Conservation (phyloP, 2,113 vertebrate genomes). For the Chaetura pelagica region DNA sequence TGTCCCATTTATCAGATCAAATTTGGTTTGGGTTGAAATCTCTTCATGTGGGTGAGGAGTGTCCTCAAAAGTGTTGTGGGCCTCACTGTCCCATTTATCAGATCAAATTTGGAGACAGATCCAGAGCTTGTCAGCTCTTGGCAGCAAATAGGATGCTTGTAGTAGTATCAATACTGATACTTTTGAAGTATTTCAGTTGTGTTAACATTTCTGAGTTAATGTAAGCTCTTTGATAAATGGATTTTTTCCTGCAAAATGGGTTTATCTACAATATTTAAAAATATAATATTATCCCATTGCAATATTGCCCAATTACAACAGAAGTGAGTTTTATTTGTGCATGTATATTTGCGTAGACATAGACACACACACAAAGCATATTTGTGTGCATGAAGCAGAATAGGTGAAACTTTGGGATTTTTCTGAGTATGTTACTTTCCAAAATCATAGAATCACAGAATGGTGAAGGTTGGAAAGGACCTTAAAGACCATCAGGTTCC, state of each 20-base stretch:
- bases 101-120: neutral
- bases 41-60: too few species aligned
- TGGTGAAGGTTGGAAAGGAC: too few species aligned
- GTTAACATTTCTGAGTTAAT: neutral
- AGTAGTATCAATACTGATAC: neutral
- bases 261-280: neutral
- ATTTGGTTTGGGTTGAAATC: neutral
- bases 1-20: neutral
- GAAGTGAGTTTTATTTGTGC: neutral
- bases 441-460: too few species aligned
- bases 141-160: neutral
- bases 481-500: too few species aligned
- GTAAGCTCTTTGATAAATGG: neutral
- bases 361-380: fast-evolving
- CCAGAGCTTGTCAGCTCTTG: neutral
- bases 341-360: neutral
- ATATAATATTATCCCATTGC: neutral
- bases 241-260: neutral
- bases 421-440: neutral
- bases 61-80: too few species aligned
- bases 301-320: neutral
- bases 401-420: neutral
- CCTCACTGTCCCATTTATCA: neutral
- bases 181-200: neutral
- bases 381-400: neutral